phyloP scores from a whole-genome alignment of 2,113 vertebrate species.

The Lipotes vexillifer region DNA sequence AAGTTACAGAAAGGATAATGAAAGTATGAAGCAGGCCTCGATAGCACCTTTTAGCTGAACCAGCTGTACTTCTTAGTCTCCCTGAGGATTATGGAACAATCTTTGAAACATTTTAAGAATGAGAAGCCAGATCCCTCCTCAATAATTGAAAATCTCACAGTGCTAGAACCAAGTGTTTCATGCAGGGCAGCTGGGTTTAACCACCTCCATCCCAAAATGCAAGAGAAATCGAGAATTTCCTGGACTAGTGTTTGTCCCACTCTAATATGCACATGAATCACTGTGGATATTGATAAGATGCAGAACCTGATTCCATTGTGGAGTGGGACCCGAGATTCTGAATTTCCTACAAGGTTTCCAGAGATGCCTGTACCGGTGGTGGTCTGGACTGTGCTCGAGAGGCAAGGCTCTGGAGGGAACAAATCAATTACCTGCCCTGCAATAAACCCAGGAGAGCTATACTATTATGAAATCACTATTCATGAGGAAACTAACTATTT shows the following conservation, averaged over 20 bases:
- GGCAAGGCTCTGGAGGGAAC: background rate
- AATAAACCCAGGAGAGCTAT: background rate
- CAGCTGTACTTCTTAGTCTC: background rate
- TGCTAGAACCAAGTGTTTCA: background rate
- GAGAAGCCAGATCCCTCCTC: background rate
- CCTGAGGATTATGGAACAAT: background rate
- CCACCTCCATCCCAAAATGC: background rate
- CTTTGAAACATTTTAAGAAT: background rate
- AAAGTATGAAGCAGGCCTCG: background rate
- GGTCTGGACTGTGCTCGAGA: background rate
- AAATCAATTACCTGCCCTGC: background rate
- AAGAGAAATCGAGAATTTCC: background rate
- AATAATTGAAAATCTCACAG: background rate
- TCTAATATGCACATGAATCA: background rate
- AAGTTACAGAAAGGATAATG: background rate
- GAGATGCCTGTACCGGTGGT: background rate
- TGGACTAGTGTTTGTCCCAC: background rate
- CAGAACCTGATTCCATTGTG: background rate
- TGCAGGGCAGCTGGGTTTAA: background rate
- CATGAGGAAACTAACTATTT: conserved; percentile 46
- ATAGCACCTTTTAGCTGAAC: background rate
- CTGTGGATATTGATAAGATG: background rate
- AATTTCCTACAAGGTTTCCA: background rate
- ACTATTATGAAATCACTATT: conserved; percentile 22
- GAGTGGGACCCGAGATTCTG: background rate